These are phyloP conservation scores for Prionailurus viverrinus DNA, from an alignment of 2,113 vertebrate genomes.

Conservation along the genomic window DNA sequence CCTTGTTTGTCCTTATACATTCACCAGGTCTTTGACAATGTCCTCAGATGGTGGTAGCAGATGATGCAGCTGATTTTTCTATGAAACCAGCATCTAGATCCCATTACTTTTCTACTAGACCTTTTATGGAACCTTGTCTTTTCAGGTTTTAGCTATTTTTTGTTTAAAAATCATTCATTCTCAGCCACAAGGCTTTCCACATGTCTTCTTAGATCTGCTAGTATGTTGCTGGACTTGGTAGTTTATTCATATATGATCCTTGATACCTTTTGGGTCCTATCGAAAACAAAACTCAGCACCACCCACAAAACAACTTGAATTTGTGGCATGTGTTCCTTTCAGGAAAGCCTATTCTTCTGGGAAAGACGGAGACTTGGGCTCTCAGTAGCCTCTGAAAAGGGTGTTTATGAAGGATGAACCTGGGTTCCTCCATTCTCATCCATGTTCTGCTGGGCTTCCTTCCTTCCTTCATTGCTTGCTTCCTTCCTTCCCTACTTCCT, in stretches of 20 bases:
- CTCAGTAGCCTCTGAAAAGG: neutral
- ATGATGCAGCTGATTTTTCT: neutral
- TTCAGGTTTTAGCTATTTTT: neutral
- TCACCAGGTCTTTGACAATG: neutral
- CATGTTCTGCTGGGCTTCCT: neutral
- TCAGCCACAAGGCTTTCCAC: neutral
- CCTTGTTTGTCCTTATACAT: neutral
- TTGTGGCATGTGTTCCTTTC: neutral
- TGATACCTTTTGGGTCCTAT: neutral
- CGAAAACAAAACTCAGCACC: neutral
- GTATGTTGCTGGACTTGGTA: neutral
- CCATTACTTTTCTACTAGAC: neutral
- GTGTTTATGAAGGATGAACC: neutral
- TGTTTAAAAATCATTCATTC: neutral
- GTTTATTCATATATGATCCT: neutral
- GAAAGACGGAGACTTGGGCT: neutral
- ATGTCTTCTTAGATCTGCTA: neutral
- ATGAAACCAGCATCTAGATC: neutral
- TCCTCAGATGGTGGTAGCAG: neutral
- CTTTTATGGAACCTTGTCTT: neutral
- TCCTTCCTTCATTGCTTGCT: neutral
- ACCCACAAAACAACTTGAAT: neutral
- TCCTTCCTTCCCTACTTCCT: too few species aligned
- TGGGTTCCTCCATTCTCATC: neutral
- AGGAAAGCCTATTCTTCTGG: neutral